Base-by-base conservation (phyloP, 2,797 vertebrate species). In the Gambelia wislizenii region DNA sequence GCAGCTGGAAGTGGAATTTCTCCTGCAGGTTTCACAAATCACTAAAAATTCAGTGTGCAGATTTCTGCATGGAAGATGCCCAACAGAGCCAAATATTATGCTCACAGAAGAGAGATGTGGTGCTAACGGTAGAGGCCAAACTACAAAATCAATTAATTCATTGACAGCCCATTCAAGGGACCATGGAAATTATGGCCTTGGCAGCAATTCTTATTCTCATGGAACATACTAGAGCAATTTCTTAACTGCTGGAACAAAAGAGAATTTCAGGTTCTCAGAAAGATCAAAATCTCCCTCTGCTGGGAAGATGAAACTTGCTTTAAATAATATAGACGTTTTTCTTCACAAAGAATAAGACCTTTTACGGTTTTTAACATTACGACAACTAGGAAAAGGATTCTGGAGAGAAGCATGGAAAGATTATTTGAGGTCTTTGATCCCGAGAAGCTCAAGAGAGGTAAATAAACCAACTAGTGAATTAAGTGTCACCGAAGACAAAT, bases 281-380 rank as follows among this genome's bases (percentile, higher is more conserved):
- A 42, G 44, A 92, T 70, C 77, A 91, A 92, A 95, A 91, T 86
- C 90, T 88, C 91, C 92, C 91, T 95, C 94, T 95, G 39, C 74
- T 91, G 87, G 89, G 86, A 94, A 91, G 82, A 90, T 33, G 20
- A 90, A 91, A 22, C 54, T 69, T 90, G 47, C 33, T 87, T 80
- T 84, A 88, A 59, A 6, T 76, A 72, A 85, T 90, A 82, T 47
- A 76, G 86, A 89, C 85, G 72, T 18, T 80, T 70, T 85, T 83
- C 61, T 91, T 83, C 83, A 85, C 54, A 10, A 77, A 44, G 27
- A 85, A 88, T 90, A 91, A 20, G 56, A 87, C 4, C n/a, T 84
- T 84, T 22, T 9, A 1, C 61, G 42, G 82, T 30, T 16, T 7
- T 87, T 89, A 85, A 33, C 33, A 67, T 39, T 69, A 84, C 1